These are phyloP conservation scores for Oncorhynchus tshawytscha DNA, from an alignment of 2,113 vertebrate species.

Conservation along the genomic window DNA sequence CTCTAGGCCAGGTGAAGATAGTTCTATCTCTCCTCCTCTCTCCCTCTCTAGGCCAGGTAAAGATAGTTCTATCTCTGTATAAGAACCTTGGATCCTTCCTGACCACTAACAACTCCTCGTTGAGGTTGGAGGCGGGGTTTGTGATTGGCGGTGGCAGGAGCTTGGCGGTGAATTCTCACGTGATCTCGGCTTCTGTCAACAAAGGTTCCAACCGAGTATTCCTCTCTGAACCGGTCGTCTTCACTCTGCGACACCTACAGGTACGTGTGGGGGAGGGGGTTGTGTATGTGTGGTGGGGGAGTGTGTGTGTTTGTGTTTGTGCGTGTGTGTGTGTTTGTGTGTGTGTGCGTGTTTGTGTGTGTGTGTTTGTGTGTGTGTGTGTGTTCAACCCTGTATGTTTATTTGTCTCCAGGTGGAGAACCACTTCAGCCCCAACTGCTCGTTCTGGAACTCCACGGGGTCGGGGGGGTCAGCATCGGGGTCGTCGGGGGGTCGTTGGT, in stretches of 20 bases:
- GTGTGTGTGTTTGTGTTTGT: conserved; percentile 37
- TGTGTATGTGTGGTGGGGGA: too few relatives aligned
- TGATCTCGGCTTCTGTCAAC: conserved; percentile 93
- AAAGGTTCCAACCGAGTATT: conserved; percentile 89
- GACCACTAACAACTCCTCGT: conserved; percentile 86
- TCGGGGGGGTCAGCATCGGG: conserved; percentile 73
- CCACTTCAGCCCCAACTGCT: conserved; percentile 92
- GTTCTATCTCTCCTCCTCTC: not conserved
- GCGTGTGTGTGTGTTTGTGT: not conserved
- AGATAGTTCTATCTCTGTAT: conserved; percentile 87
- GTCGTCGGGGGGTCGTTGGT: conserved; percentile 79
- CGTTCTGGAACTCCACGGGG: conserved; percentile 93
- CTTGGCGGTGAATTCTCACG: conserved; percentile 88
- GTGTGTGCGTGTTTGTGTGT: not conserved
- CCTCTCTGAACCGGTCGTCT: conserved; percentile 88
- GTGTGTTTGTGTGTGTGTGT: not conserved
- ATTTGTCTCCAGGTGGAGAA: conserved; percentile 79
- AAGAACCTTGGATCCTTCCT: conserved; percentile 90
- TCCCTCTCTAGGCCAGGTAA: conserved; percentile 74
- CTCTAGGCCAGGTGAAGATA: not conserved
- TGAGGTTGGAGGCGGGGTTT: conserved; percentile 76
- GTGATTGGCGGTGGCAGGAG: conserved; percentile 62
- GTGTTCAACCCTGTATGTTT: not conserved
- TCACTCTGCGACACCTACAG: conserved; percentile 88
- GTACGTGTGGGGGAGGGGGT: conserved; percentile 22